Percentiles rank a stretch among this genome's conserved stretches.
phyloP scores from a whole-genome alignment of 2,113 vertebrate species.

The Eclectus roratus region DNA sequence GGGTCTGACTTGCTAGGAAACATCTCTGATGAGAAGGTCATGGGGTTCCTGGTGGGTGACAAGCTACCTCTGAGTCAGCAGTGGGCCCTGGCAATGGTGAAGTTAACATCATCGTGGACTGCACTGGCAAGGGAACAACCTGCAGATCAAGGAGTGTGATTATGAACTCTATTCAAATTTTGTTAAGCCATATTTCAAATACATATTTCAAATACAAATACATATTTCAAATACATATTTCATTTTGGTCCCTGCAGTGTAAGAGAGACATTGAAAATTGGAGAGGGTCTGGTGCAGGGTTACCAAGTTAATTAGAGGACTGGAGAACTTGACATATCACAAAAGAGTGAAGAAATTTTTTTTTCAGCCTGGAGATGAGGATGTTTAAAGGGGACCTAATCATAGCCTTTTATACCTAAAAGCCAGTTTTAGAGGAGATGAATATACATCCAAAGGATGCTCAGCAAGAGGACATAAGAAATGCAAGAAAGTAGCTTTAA shows the following conservation, averaged over 20 bases:
- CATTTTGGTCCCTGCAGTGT: not conserved
- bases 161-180: not conserved
- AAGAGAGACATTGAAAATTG: not conserved
- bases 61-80: not conserved
- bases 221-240: not conserved
- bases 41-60: not conserved
- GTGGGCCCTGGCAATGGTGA: not conserved
- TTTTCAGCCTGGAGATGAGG: not conserved
- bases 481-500: not conserved
- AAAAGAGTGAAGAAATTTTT: not conserved
- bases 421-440: not conserved
- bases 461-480: not conserved
- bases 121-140: not conserved
- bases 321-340: not conserved
- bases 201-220: not conserved
- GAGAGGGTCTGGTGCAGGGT: not conserved
- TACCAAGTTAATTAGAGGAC: not conserved
- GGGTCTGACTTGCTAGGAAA: not conserved
- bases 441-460: not conserved
- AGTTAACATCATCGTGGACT: not conserved
- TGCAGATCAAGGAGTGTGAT: not conserved
- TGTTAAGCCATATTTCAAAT: not conserved
- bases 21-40: not conserved
- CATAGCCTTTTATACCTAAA: not conserved
- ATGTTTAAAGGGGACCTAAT: not conserved